A percentile compares a stretch with the other conserved stretches of the same genome.
Conservation (phyloP, 2,797 vertebrate genomes). For the Brotogeris chrysoptera region DNA sequence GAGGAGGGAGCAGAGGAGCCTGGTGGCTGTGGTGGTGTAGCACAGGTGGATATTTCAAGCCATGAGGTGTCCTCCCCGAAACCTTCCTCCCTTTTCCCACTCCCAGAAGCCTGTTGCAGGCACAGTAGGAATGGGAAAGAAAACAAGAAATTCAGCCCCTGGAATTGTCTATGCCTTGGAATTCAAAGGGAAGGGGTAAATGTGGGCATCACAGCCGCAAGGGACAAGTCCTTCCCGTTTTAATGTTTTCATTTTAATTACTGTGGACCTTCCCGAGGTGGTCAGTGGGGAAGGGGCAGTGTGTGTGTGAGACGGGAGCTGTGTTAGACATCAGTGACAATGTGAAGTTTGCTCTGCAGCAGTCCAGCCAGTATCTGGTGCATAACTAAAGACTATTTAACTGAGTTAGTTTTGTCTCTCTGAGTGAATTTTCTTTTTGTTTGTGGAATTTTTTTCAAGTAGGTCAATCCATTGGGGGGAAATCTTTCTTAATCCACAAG, state of each 20-base stretch:
- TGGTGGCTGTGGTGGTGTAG: background rate
- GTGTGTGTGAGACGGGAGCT: background rate
- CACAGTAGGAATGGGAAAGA: background rate
- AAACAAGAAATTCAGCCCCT: background rate
- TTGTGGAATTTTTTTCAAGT: conserved; percentile 53
- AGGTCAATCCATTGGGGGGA: conserved; percentile 41
- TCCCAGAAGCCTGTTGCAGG: background rate
- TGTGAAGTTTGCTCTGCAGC: conserved; percentile 38
- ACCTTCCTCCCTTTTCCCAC: background rate
- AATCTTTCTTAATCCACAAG: conserved; percentile 42
- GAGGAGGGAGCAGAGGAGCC: conserved; percentile 3
- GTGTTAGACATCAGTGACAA: background rate
- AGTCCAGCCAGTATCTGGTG: conserved; percentile 43
- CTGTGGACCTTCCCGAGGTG: background rate
- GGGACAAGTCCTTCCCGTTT: background rate
- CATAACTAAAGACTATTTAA: background rate
- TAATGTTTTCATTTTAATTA: background rate
- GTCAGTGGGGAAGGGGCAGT: background rate
- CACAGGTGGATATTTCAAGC: conserved; percentile 32
- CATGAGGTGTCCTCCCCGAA: conserved; percentile 23
- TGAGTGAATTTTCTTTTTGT: conserved; percentile 43
- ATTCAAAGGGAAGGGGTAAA: background rate
- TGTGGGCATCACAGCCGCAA: background rate
- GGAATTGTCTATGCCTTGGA: background rate
- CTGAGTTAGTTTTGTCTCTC: conserved; percentile 19